phyloP scores from a whole-genome alignment of 1,140 invertebrate species.

The Eumaeus atala region DNA sequence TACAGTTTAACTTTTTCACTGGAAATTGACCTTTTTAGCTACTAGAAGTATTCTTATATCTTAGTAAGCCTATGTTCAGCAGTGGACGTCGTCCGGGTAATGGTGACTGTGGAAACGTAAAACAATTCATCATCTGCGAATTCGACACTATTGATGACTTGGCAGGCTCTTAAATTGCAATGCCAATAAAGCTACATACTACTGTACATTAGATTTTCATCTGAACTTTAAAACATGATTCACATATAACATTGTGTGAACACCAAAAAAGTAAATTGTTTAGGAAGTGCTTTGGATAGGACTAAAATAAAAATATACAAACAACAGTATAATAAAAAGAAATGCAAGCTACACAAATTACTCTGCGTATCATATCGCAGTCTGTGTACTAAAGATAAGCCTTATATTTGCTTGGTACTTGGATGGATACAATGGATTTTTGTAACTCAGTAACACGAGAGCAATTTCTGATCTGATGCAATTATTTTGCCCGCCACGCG shows the following conservation, averaged over 20 bases:
- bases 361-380: neutral
- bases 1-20: too few species aligned
- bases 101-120: too few species aligned
- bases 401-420: too few species aligned
- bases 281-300: neutral
- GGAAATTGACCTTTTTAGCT: too few species aligned
- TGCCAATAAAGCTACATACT: too few species aligned
- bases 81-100: too few species aligned
- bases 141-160: too few species aligned
- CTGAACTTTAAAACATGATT: neutral
- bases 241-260: neutral
- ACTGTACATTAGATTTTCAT: neutral
- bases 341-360: neutral
- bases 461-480: slow-evolving; percentile 50
- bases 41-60: too few species aligned
- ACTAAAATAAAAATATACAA: neutral
- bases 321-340: neutral
- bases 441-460: slow-evolving; percentile 16
- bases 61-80: too few species aligned
- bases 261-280: neutral
- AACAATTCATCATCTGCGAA: too few species aligned
- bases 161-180: too few species aligned
- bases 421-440: neutral
- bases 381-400: too few species aligned
- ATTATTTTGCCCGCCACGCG: slow-evolving; percentile 36